Evolutionary conservation across 2,888 invertebrate genomes (phyloP), one percentile per base, ranked within the genome.

Genomic region (Parasteatoda lunata): DNA sequence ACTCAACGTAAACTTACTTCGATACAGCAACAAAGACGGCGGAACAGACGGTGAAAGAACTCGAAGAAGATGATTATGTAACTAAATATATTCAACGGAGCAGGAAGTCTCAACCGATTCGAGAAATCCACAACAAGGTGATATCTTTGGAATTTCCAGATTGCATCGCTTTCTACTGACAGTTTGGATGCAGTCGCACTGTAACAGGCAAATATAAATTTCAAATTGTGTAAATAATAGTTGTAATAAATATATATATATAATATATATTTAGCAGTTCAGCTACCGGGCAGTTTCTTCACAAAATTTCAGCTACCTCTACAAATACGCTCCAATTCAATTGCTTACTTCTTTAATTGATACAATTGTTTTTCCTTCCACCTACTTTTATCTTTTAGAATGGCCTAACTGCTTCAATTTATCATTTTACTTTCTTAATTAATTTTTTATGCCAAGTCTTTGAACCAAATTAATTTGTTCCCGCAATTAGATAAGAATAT

Each of bases 111-210:
- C 6, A 92, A 90, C 3, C 92, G 91, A 48, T 90, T 89, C 47
- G 90, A 90, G 89, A 92, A 92, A 79, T 91, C 91, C 13, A 90
- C 90, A 0, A 91, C 91, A 71, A 92, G 89, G 5, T 90, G 90
- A 87, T 92, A 92, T 78, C 92, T 89, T 84, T 92, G 92, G 85
- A 90, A 91, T 76, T 91, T 91, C 91, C 92, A 92, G 48, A 92
- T 92, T 54, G 90, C 90, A 66, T 92, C 91, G 6, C 91, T 91
- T 75, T 91, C 91, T 3, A 85, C 82, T 47, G 88, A 84, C 5
- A 90, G 70, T 59, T 85, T 89, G 8, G 89, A 82, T 3, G 90
- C 90, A n/a, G 90, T 90, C 3, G 89, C 85, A 77, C 90, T 89
- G 68, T 49, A 73, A n/a, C 48, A 66, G 15, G 51, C 49, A 51